Base-by-base conservation (phyloP, 2,797 vertebrate genomes). In the Oreochromis mossambicus region DNA sequence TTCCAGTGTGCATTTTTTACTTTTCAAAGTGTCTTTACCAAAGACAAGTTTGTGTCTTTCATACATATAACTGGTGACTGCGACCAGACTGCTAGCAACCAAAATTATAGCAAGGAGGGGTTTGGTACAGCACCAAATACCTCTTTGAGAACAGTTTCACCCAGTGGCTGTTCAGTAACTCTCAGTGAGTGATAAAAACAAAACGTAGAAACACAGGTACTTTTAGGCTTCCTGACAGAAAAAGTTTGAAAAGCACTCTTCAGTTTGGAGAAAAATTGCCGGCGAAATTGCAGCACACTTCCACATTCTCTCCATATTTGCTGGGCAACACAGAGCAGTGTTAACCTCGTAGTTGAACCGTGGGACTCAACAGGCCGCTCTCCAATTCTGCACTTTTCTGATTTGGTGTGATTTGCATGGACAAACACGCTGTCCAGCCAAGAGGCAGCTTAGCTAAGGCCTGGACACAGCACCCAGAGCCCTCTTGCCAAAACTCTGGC, bases 391-490 rank as follows among this genome's bases (percentile, higher is more conserved):
- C 15, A 68, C 19, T 48, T 75, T 87, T 75, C 90, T 89, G 89
- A 89, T 90, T 90, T 32, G 61, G 75, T 88, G 61, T 83, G 89
- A 90, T 91, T 86, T 86, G 86, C 89, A 87, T 61, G 63, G 91
- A 90, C 81, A 90, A 88, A 92, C 86, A 70, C 3, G 50, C 6
- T 3, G 3, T 3, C 17, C 73, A 38, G 86, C 90, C 87, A 90
- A 93, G 79, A 81, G 56, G 63, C 80, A 55, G 86, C 91, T 92
- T 54, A 86, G 81, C 82, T 83, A 48, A 15, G 81, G 84, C 82
- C 87, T 89, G 89, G 86, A 83, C 83, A 19, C 80, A 4, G 43
- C n/a, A n/a, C 34, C 79, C 70, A 19, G 41, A 34, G 38, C 81
- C 50, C 38, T 26, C 7, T 82, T 79, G 89, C 92, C 88, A 89